Evolutionary conservation across 2,888 invertebrate species (phyloP).

Genomic region (Heliconius sara): DNA sequence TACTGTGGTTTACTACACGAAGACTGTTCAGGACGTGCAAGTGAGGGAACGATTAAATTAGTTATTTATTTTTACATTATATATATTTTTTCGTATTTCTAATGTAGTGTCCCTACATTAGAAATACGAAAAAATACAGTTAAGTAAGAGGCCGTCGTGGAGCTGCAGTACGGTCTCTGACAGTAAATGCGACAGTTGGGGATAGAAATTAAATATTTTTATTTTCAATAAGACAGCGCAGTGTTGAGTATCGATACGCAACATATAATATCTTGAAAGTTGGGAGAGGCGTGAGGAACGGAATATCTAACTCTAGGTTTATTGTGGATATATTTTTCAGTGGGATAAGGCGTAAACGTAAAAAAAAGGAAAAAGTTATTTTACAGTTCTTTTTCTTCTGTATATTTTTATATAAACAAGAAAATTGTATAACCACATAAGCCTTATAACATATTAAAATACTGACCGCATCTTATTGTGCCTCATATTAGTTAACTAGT

Average conservation of each 20-base stretch:
- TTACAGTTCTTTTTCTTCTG: too few relatives aligned
- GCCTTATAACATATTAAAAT: too few relatives aligned
- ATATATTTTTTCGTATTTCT: neutral
- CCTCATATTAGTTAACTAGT: too few relatives aligned
- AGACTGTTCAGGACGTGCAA: slow-evolving; percentile 48
- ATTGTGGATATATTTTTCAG: neutral
- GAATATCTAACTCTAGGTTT: neutral
- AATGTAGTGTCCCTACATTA: too few relatives aligned
- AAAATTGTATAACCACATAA: too few relatives aligned
- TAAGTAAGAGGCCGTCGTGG: too few relatives aligned
- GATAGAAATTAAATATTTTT: neutral
- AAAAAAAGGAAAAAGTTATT: neutral
- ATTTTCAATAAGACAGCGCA: neutral
- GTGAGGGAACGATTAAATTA: slow-evolving; percentile 44
- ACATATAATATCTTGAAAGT: neutral
- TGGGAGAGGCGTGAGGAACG: neutral
- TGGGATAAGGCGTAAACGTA: neutral
- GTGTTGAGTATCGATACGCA: neutral
- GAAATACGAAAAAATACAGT: too few relatives aligned
- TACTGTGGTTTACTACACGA: slow-evolving; percentile 51
- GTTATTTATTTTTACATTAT: neutral
- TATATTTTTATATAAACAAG: too few relatives aligned
- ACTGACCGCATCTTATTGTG: too few relatives aligned
- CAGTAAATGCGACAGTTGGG: neutral
- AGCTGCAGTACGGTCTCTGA: too few relatives aligned